phyloP scores from a whole-genome alignment of 1,140 invertebrate genomes.

The Diuraphis noxia region DNA sequence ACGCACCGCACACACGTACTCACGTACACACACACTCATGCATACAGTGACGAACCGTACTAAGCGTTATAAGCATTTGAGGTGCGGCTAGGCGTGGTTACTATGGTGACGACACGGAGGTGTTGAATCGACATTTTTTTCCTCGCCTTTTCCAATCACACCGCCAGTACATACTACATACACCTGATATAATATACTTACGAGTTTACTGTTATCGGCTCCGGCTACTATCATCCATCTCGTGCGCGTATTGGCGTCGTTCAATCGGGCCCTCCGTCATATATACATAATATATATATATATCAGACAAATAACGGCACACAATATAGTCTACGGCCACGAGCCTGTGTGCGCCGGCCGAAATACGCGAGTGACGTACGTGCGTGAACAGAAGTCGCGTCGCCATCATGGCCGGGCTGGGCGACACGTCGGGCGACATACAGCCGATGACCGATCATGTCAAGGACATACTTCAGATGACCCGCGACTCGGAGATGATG shows the following conservation, averaged over 20 bases:
- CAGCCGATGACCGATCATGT: slow-evolving; percentile 55
- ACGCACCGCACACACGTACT: background rate
- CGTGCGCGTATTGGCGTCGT: slow-evolving; percentile 58
- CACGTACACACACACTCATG: background rate
- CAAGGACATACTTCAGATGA: slow-evolving; percentile 56
- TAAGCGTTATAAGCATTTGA: background rate
- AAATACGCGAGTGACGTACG: background rate
- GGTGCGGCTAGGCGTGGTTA: background rate
- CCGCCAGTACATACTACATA: background rate
- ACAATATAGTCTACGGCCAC: background rate
- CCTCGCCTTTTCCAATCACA: slow-evolving; percentile 19
- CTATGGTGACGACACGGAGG: background rate
- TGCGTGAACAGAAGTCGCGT: background rate
- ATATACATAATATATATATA: background rate
- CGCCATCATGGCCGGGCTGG: slow-evolving; percentile 40
- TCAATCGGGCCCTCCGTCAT: slow-evolving; percentile 52
- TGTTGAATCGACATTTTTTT: slow-evolving; percentile 32
- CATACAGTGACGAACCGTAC: background rate
- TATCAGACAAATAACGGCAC: no score
- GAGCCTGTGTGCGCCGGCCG: background rate
- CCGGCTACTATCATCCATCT: slow-evolving; percentile 54
- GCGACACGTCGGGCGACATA: slow-evolving; percentile 50
- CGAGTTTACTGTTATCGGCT: background rate
- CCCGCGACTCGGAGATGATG: slow-evolving; percentile 57
- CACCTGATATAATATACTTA: background rate